phyloP scores from a whole-genome alignment of 2,888 invertebrate species.

The Drosophila falleni region DNA sequence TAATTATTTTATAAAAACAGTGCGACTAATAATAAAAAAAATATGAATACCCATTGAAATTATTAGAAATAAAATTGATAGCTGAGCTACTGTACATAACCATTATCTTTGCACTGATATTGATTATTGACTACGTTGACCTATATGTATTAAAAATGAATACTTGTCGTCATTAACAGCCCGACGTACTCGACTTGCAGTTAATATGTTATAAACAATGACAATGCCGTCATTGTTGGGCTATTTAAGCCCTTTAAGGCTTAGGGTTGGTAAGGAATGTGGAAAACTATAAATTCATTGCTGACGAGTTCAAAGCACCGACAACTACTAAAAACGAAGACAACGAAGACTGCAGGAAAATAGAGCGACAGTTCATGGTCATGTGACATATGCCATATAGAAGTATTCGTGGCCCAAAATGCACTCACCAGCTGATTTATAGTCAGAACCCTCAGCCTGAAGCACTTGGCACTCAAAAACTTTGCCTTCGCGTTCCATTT shows the following conservation, averaged over 20 bases:
- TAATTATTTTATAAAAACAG: no score
- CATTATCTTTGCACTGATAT: conserved; percentile 29
- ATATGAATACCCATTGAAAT: neutral
- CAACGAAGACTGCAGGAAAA: conserved; percentile 15
- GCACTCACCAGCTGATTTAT: conserved; percentile 57
- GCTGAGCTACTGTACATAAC: neutral
- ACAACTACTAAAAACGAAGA: conserved; percentile 6
- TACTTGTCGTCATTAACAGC: conserved; percentile 36
- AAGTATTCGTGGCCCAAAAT: conserved; percentile 30
- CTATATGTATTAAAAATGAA: conserved; percentile 36
- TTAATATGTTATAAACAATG: conserved; percentile 5
- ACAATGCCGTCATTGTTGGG: conserved; percentile 39
- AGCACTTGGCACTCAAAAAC: conserved; percentile 58
- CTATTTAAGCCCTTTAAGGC: neutral
- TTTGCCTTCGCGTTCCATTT: conserved; percentile 38
- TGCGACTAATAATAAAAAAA: no score
- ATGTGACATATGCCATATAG: conserved; percentile 49
- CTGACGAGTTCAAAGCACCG: conserved; percentile 48
- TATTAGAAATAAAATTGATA: neutral
- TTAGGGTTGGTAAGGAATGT: neutral
- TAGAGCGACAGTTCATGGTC: conserved; percentile 59
- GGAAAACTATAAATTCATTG: conserved; percentile 16
- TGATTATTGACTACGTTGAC: conserved; percentile 39
- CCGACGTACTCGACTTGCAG: conserved; percentile 11
- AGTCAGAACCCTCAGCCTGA: conserved; percentile 17